Conservation (phyloP, 2,797 vertebrate species). For the Notolepis coatsorum region DNA sequence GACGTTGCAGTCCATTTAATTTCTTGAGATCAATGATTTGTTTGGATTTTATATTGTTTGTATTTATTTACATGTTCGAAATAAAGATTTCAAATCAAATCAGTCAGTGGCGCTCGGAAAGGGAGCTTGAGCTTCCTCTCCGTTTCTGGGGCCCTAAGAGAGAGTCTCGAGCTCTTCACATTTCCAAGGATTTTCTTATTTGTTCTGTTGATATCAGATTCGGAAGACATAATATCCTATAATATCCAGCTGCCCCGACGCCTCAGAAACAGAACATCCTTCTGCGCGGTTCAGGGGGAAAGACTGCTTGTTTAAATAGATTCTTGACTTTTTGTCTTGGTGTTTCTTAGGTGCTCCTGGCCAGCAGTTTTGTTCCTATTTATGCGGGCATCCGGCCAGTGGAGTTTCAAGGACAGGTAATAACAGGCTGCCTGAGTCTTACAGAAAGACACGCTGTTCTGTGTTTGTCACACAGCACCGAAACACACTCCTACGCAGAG, state of each 20-base stretch:
- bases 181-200: neutral
- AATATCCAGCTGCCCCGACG: neutral
- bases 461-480: too few relatives aligned
- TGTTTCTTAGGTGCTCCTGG: conserved; percentile 84
- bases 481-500: too few relatives aligned
- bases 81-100: too few relatives aligned
- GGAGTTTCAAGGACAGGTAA: conserved; percentile 90
- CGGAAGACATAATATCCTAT: neutral
- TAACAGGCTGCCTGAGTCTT: neutral
- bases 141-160: too few relatives aligned
- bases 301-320: neutral
- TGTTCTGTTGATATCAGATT: neutral
- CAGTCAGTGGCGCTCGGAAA: neutral
- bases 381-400: conserved; percentile 89
- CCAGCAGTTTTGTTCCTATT: conserved; percentile 91
- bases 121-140: too few relatives aligned
- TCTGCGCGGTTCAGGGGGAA: neutral
- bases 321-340: neutral
- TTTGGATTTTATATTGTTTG: too few relatives aligned
- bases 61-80: too few relatives aligned
- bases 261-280: too few relatives aligned
- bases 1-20: too few relatives aligned
- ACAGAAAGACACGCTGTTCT: too few relatives aligned
- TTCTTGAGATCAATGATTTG: too few relatives aligned
- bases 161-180: neutral